These are phyloP conservation scores for Philaenus spumarius DNA, from an alignment of 1,140 invertebrate species.

Conservation along the genomic window DNA sequence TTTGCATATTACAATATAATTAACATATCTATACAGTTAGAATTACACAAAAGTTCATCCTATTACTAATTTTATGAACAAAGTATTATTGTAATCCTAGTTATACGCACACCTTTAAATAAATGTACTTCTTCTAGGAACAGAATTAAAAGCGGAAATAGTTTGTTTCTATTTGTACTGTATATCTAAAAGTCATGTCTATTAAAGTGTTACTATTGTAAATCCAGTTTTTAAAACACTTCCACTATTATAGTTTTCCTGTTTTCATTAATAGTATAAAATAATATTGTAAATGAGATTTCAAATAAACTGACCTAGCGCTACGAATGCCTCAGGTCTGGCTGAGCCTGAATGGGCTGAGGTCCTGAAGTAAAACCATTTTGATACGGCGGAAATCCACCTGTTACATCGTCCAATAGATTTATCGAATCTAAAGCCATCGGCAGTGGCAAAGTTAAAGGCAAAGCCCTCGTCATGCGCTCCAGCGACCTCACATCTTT, in stretches of 20 bases:
- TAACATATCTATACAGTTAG: no score
- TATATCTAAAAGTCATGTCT: not conserved
- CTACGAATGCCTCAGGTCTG: slow-evolving; percentile 8
- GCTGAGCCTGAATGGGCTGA: not conserved
- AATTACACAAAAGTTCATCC: no score
- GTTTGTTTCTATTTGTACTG: not conserved
- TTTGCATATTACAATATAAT: no score
- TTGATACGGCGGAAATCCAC: slow-evolving; percentile 1
- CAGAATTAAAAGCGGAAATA: not conserved
- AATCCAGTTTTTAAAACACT: no score
- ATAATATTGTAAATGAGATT: slow-evolving; percentile 5
- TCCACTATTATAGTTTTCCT: no score
- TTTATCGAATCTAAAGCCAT: slow-evolving; percentile 17
- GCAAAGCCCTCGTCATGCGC: slow-evolving; percentile 21
- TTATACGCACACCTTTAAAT: slow-evolving; percentile 1
- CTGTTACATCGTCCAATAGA: slow-evolving; percentile 18
- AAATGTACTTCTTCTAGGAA: not conserved
- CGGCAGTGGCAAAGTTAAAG: slow-evolving; percentile 15
- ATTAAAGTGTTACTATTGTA: not conserved
- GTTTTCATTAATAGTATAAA: not conserved
- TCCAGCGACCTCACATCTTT: slow-evolving; percentile 63
- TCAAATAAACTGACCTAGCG: not conserved
- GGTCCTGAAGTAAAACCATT: not conserved
- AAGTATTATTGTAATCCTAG: no score
- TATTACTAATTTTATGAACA: no score